Conservation (phyloP, 2,113 vertebrate species). For the Canis aureus region DNA sequence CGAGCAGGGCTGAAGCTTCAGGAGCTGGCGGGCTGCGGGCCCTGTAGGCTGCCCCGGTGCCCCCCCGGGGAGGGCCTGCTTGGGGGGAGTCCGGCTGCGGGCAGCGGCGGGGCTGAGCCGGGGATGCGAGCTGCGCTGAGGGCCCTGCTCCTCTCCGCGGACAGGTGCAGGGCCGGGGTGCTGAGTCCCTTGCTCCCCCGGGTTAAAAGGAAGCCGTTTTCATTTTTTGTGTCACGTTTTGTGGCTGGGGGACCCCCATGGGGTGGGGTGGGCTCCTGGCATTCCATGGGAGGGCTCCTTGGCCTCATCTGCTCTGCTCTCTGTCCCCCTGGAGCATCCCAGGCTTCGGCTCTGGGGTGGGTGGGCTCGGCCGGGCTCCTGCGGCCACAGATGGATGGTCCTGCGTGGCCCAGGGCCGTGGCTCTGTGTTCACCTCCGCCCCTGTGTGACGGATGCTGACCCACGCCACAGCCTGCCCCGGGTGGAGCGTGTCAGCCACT, state of each 20-base stretch:
- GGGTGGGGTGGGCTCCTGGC: not conserved
- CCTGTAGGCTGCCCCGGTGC: not conserved
- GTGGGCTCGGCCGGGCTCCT: rapidly evolving
- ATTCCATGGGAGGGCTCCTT: too few species aligned
- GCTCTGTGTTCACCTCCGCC: not conserved
- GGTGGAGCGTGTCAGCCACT: not conserved
- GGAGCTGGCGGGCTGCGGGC: rapidly evolving
- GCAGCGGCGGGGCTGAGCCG: not conserved
- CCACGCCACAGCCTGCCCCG: rapidly evolving
- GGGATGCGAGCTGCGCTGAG: not conserved
- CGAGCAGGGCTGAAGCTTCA: rapidly evolving
- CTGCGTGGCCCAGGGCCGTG: not conserved
- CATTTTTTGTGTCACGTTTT: rapidly evolving
- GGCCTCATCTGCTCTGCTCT: not conserved
- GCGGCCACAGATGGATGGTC: not conserved
- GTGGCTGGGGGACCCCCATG: not conserved
- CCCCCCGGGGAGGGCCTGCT: not conserved
- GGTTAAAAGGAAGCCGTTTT: not conserved
- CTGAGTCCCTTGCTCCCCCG: rapidly evolving
- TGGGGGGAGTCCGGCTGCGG: rapidly evolving
- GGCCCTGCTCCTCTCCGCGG: not conserved
- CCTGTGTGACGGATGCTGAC: not conserved
- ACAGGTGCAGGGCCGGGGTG: not conserved
- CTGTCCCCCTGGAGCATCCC: rapidly evolving
- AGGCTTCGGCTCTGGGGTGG: not conserved